Evolutionary conservation across 2,113 vertebrate species (phyloP).

Genomic region (Myanophis thanlyinensis): DNA sequence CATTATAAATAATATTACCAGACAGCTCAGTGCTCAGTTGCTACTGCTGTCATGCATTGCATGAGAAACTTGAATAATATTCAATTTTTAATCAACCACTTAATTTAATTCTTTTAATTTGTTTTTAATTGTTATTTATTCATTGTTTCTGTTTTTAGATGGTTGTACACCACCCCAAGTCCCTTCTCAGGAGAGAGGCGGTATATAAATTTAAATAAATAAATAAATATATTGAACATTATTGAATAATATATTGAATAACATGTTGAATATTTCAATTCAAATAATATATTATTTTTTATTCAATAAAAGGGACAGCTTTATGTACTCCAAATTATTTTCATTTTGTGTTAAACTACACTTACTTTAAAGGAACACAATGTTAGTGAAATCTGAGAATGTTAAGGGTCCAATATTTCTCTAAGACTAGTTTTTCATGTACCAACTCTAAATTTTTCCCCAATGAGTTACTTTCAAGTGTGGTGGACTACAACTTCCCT

Average conservation of each 20-base stretch:
- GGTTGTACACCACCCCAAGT: too few species aligned
- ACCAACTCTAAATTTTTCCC: not conserved
- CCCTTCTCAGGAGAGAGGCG: too few species aligned
- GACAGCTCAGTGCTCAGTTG: not conserved
- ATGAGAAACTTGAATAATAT: not conserved
- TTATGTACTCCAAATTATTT: not conserved
- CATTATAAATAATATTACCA: not conserved
- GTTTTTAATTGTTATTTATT: too few species aligned
- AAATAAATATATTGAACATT: too few species aligned
- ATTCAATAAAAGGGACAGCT: not conserved
- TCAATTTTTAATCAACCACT: too few species aligned
- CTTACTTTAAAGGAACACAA: not conserved
- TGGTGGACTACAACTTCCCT: not conserved
- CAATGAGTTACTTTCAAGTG: not conserved
- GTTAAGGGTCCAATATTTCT: not conserved
- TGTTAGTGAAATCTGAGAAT: not conserved
- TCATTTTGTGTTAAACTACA: not conserved
- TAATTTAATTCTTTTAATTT: too few species aligned
- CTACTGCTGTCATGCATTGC: not conserved
- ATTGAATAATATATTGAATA: not conserved
- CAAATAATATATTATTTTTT: not conserved
- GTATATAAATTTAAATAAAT: too few species aligned
- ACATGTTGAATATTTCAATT: not conserved
- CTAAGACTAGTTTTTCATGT: not conserved
- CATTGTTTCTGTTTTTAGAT: too few species aligned